phyloP scores from a whole-genome alignment of 1,140 invertebrate species.

The Drosophila teissieri region DNA sequence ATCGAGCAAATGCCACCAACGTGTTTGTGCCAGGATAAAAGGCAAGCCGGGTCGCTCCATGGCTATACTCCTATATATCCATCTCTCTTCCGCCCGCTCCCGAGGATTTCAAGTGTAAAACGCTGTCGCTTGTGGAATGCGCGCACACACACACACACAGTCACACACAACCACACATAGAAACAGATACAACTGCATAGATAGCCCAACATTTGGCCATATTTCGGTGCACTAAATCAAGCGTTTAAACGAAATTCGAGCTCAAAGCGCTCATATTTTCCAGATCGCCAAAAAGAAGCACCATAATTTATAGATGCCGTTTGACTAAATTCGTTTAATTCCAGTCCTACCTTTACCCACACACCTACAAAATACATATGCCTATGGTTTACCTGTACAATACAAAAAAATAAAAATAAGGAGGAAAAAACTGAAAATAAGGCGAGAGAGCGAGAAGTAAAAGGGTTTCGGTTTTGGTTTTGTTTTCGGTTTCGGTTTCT shows the following conservation, averaged over 20 bases:
- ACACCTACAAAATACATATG: neutral
- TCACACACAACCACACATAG: neutral
- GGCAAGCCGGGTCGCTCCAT: slow-evolving; percentile 53
- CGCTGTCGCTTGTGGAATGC: slow-evolving; percentile 81
- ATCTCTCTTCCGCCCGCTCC: slow-evolving; percentile 16
- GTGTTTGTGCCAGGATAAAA: slow-evolving; percentile 80
- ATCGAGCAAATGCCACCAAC: slow-evolving; percentile 71
- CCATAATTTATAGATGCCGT: slow-evolving; percentile 82
- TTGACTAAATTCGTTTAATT: slow-evolving; percentile 83
- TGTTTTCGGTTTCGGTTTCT: slow-evolving; percentile 39
- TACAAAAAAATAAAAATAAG: neutral
- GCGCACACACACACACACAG: slow-evolving; percentile 35
- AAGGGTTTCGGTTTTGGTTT: slow-evolving; percentile 58
- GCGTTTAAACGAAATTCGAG: slow-evolving; percentile 79
- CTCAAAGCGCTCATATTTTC: slow-evolving; percentile 36
- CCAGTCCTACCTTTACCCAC: slow-evolving; percentile 39
- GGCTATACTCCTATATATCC: slow-evolving; percentile 1
- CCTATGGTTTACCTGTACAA: slow-evolving; percentile 17
- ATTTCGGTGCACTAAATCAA: slow-evolving; percentile 79
- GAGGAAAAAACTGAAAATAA: neutral
- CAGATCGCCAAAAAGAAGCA: slow-evolving; percentile 51
- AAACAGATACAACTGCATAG: slow-evolving; percentile 23
- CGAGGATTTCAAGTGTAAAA: slow-evolving; percentile 76
- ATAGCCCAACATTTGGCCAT: slow-evolving; percentile 65
- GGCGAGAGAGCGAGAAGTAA: slow-evolving; percentile 16